A percentile compares a stretch with the other conserved stretches of the same genome.
Evolutionary conservation across 2,113 vertebrate genomes (phyloP).

Genomic region (Cyphomyrus discorhynchus): DNA sequence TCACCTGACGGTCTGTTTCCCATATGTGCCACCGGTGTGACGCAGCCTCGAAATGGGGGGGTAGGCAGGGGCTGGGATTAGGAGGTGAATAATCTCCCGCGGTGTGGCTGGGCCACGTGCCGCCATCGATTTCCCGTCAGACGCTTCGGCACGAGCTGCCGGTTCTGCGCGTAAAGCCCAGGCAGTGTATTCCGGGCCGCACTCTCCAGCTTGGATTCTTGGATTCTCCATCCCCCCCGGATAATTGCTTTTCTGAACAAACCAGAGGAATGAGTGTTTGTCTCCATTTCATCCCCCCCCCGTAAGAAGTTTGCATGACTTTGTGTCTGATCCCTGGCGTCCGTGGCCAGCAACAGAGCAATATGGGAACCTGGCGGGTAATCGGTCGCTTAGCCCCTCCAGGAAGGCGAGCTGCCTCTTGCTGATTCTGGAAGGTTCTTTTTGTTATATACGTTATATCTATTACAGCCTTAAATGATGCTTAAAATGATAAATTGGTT

Average conservation of each 20-base stretch:
- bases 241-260: constrained; percentile 46
- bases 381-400: not conserved
- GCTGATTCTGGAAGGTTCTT: not conserved
- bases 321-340: constrained; percentile 9
- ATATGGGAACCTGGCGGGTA: not conserved
- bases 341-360: not conserved
- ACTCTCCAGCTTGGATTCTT: not conserved
- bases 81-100: constrained; percentile 28
- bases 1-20: not conserved
- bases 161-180: constrained; percentile 49
- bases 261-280: constrained; percentile 28
- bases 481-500: not conserved
- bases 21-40: not conserved
- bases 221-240: constrained; percentile 26
- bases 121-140: constrained; percentile 53
- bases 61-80: constrained; percentile 40
- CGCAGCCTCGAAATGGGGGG: not conserved
- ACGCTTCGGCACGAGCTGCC: constrained; percentile 39
- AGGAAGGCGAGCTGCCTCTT: not conserved
- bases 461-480: not conserved
- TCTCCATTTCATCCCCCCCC: constrained; percentile 19
- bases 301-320: constrained; percentile 15
- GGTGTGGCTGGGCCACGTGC: constrained; percentile 28
- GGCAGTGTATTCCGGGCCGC: constrained; percentile 44
- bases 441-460: not conserved